phyloP scores from a whole-genome alignment of 2,888 invertebrate species.

The Pseudococcus viburni region DNA sequence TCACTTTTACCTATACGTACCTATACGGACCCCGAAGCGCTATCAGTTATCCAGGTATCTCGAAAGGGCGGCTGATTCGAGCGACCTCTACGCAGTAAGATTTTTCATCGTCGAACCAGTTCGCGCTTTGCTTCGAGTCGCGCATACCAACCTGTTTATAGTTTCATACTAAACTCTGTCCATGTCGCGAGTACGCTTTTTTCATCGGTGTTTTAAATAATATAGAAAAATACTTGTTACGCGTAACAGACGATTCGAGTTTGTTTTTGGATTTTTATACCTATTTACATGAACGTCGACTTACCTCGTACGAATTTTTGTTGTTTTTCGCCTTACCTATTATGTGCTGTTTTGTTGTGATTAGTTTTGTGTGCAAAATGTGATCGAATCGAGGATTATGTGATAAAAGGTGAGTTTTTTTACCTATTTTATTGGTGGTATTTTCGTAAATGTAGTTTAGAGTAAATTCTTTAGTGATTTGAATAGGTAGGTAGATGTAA shows the following conservation, averaged over 20 bases:
- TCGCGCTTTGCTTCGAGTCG: slow-evolving; percentile 58
- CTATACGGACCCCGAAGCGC: slow-evolving; percentile 47
- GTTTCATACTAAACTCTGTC: slow-evolving; percentile 41
- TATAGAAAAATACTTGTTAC: background rate
- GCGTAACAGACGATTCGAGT: slow-evolving; percentile 4
- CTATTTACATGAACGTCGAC: background rate
- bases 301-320: background rate
- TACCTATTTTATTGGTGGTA: background rate
- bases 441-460: background rate
- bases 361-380: slow-evolving; percentile 21
- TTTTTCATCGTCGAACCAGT: slow-evolving; percentile 61
- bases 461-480: background rate
- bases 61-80: slow-evolving; percentile 57
- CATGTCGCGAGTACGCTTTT: slow-evolving; percentile 46
- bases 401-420: slow-evolving; percentile 15
- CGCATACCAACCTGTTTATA: slow-evolving; percentile 65
- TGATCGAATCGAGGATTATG: background rate
- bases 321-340: background rate
- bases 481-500: background rate
- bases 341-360: slow-evolving; percentile 17
- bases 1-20: slow-evolving; percentile 63
- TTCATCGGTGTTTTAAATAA: background rate
- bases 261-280: slow-evolving; percentile 2
- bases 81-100: slow-evolving; percentile 61
- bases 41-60: slow-evolving; percentile 51